These are phyloP conservation scores for Chelonia mydas DNA, from an alignment of 2,797 vertebrate species.

Conservation along the genomic window DNA sequence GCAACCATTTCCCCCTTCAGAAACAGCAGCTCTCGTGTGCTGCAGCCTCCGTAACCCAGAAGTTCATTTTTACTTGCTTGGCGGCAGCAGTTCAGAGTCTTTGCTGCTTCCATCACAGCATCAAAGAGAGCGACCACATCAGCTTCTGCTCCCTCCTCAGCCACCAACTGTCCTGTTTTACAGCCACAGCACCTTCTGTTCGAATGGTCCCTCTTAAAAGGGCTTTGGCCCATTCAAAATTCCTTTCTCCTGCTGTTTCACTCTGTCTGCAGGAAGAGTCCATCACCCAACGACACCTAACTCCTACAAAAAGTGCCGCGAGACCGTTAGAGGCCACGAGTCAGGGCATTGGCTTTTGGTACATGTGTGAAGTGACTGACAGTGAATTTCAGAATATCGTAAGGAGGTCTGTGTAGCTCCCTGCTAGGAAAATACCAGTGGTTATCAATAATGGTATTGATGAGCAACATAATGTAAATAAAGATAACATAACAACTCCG, in stretches of 20 bases:
- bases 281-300: background rate
- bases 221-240: background rate
- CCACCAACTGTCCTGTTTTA: background rate
- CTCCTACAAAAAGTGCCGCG: too few species aligned
- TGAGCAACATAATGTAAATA: background rate
- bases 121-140: background rate
- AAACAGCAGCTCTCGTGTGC: background rate
- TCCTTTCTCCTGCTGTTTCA: background rate
- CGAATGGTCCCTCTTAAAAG: background rate
- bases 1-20: background rate
- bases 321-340: background rate
- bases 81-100: background rate
- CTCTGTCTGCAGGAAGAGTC: background rate
- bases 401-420: accelerated
- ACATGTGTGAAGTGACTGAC: background rate
- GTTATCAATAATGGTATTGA: background rate
- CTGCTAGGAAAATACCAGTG: background rate
- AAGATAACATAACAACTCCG: background rate
- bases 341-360: background rate
- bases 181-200: background rate
- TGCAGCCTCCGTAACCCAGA: accelerated
- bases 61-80: accelerated
- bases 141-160: background rate
- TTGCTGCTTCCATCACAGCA: too few species aligned
- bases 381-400: accelerated